A percentile compares a stretch with the other conserved stretches of the same genome.
These are phyloP conservation scores for Epinephelus moara DNA, from an alignment of 2,113 vertebrate species.

Conservation along the genomic window DNA sequence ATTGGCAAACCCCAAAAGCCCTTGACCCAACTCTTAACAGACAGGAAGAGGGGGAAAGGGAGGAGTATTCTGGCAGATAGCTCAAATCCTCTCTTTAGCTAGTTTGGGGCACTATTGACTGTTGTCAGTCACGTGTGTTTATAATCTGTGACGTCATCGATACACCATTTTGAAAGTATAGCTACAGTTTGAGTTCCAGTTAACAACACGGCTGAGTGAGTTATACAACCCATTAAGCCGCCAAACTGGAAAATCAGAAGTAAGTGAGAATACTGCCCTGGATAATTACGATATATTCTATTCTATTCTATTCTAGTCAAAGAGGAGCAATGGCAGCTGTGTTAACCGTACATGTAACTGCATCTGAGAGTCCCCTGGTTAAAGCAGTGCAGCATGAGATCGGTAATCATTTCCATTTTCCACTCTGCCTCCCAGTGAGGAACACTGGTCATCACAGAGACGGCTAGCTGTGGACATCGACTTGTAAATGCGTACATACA, in stretches of 20 bases:
- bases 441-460: conserved; percentile 32
- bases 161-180: too few relatives aligned
- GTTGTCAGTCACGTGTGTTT: too few relatives aligned
- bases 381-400: conserved; percentile 44
- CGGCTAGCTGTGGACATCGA: neutral
- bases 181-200: too few relatives aligned
- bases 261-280: too few relatives aligned
- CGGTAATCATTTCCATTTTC: conserved; percentile 39
- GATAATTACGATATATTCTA: too few relatives aligned
- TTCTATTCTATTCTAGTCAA: too few relatives aligned
- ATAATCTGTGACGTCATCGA: too few relatives aligned
- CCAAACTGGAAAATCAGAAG: too few relatives aligned
- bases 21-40: too few relatives aligned
- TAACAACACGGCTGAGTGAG: too few relatives aligned
- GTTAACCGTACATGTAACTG: conserved; percentile 5
- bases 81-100: neutral
- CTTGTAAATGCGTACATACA: neutral
- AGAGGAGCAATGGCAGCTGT: neutral
- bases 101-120: neutral
- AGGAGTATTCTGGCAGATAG: neutral
- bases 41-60: neutral
- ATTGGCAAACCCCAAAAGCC: too few relatives aligned
- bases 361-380: neutral
- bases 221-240: too few relatives aligned
- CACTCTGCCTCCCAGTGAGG: conserved; percentile 22